These are phyloP conservation scores for Sebastes nivosus DNA, from an alignment of 2,797 vertebrate species.

Conservation along the genomic window DNA sequence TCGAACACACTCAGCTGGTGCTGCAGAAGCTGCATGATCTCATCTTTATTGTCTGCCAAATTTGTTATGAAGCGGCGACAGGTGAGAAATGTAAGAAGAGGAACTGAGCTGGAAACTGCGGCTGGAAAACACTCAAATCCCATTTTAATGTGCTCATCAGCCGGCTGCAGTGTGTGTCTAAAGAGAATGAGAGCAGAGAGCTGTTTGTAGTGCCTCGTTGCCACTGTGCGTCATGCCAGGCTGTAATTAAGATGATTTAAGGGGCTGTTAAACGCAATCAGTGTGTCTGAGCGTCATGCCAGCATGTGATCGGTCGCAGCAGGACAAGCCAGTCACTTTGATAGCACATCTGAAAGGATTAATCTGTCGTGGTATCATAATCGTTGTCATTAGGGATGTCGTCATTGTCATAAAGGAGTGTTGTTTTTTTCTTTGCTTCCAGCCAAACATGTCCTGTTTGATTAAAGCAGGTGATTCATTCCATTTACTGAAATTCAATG, in stretches of 20 bases:
- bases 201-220: slow-evolving; percentile 29
- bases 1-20: slow-evolving; percentile 6
- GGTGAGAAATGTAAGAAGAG: slow-evolving; percentile 16
- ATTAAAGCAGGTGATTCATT: slow-evolving; percentile 39
- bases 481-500: not conserved
- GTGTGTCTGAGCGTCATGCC: slow-evolving; percentile 31
- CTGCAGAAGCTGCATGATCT: slow-evolving; percentile 30
- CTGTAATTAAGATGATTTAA: slow-evolving; percentile 70
- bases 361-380: slow-evolving; percentile 11
- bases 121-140: slow-evolving; percentile 25
- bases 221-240: slow-evolving; percentile 46
- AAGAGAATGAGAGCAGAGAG: slow-evolving; percentile 18
- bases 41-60: slow-evolving; percentile 40
- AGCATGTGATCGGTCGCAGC: slow-evolving; percentile 29
- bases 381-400: slow-evolving; percentile 29
- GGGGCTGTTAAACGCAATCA: slow-evolving; percentile 57
- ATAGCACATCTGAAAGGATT: slow-evolving; percentile 11
- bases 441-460: slow-evolving; percentile 13
- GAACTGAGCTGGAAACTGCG: slow-evolving; percentile 19
- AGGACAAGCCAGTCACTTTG: slow-evolving; percentile 26
- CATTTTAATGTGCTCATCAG: slow-evolving; percentile 29
- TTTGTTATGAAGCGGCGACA: slow-evolving; percentile 15
- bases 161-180: slow-evolving; percentile 4
- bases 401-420: not conserved
- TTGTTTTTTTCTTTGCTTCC: slow-evolving; percentile 1